Percentiles rank a stretch among this genome's conserved stretches.
These are phyloP conservation scores for Dicrurus megarhynchus DNA, from an alignment of 2,113 vertebrate species.

Conservation along the genomic window DNA sequence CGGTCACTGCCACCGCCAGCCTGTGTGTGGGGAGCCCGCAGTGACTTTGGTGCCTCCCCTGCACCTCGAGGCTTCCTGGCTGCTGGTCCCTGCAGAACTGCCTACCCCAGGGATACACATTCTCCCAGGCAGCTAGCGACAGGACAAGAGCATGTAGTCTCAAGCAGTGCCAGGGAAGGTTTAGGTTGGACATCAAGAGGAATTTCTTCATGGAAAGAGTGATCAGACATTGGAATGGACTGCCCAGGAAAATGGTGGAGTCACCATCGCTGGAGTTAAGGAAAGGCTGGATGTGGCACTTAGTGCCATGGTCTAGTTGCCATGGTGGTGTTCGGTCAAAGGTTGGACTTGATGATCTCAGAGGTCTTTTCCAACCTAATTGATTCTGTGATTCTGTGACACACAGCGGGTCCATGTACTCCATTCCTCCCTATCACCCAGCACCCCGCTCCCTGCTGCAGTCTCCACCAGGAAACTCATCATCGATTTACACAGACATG, in stretches of 20 bases:
- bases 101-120: accelerated
- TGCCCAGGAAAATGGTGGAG: neutral
- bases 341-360: neutral
- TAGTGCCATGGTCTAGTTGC: neutral
- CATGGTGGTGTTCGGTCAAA: neutral
- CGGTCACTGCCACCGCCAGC: neutral
- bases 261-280: neutral
- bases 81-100: neutral
- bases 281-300: neutral
- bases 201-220: neutral
- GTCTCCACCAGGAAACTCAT: neutral
- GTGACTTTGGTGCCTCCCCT: neutral
- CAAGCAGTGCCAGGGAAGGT: neutral
- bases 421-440: neutral
- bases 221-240: neutral
- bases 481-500: accelerated
- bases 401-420: accelerated
- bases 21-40: accelerated
- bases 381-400: neutral
- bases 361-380: neutral
- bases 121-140: neutral
- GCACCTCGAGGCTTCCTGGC: neutral
- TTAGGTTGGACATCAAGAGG: neutral
- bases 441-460: neutral
- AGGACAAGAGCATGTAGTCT: neutral